Base-by-base conservation (phyloP, 2,888 invertebrate genomes). In the Trachelus troglodyta region DNA sequence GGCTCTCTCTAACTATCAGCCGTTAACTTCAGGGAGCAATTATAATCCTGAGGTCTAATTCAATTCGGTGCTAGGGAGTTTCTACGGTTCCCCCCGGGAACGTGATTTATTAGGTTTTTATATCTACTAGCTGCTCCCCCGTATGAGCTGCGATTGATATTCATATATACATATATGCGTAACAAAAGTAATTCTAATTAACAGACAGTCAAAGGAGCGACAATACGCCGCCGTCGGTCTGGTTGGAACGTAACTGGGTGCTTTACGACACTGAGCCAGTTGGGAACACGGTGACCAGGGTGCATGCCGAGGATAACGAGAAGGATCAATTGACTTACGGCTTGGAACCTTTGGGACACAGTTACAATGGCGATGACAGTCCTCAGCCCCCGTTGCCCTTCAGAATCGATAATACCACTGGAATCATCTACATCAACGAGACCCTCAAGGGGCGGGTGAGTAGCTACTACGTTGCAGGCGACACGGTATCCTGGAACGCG, bases 371-470 rank as follows among this genome's bases (percentile, higher is more conserved):
- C 9, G 87, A 89, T 69, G 85, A 85, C 37, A 86, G 86, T 12
- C 87, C 87, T 12, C 88, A 86, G 76, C 86, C 88, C 56, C 93
- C 94, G 6, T 92, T 95, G 34, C 97, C 97, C 1, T 97, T 97
- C 89, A 92, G 93, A 73, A 97, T 98, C 81, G 94, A 97, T 90
- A 94, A 94, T 69, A 92, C 92, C 4, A 95, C 95, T 0, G 97
- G 97, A 40, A 94, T 94, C 9, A 96, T 97, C 76, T 95, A 94
- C 85, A 94, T 97, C 75, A 97, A 97, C 87, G 95, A 97, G 87
- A 95, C 96, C 0, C 93, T 97, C 56, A 91, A 92, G 85, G 96
- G 96, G 88, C 94, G 95, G 93, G 97, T 97, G 92, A 94, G 94
- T 40, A 40, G 6, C 40, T 1, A 15, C 40, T 1, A 15, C 6